Percentiles rank a stretch among this genome's conserved stretches.
Evolutionary conservation across 2,797 vertebrate species (phyloP).

Genomic region (Sandelia bainsii): DNA sequence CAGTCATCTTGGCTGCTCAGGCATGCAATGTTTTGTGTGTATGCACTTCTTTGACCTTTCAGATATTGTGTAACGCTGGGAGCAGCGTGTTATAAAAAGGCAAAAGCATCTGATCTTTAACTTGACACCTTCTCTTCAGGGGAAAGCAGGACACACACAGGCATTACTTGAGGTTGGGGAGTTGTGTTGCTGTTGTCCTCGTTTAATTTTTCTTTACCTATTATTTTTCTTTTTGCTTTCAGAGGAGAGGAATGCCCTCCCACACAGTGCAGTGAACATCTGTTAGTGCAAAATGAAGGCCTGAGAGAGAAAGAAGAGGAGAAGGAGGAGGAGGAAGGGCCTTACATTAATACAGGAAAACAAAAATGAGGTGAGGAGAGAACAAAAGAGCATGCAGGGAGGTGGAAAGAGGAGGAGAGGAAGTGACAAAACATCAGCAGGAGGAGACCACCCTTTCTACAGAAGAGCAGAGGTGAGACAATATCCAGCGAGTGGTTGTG

Average conservation of each 20-base stretch:
- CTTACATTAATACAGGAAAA: slow-evolving; percentile 33
- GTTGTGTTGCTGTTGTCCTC: slow-evolving; percentile 35
- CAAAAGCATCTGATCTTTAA: slow-evolving; percentile 77
- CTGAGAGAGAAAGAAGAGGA: slow-evolving; percentile 51
- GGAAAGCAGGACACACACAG: slow-evolving; percentile 38
- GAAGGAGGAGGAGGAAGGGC: slow-evolving; percentile 28
- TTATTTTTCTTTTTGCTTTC: slow-evolving; percentile 56
- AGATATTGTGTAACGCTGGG: slow-evolving; percentile 56
- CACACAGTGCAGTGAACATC: slow-evolving; percentile 78
- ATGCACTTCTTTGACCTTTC: slow-evolving; percentile 59
- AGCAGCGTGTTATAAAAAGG: slow-evolving; percentile 68
- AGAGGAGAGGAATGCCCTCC: slow-evolving; percentile 78
- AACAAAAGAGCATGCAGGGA: slow-evolving; percentile 36
- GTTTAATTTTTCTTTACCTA: slow-evolving; percentile 55
- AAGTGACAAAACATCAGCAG: slow-evolving; percentile 37
- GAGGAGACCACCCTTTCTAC: slow-evolving; percentile 42
- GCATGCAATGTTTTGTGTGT: slow-evolving; percentile 46
- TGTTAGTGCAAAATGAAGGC: slow-evolving; percentile 72
- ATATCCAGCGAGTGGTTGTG: slow-evolving; percentile 24
- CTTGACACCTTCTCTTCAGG: slow-evolving; percentile 67
- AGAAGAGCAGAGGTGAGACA: slow-evolving; percentile 52
- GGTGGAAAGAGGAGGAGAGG: slow-evolving; percentile 37
- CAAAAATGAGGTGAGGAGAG: slow-evolving; percentile 27
- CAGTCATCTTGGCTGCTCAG: slow-evolving; percentile 40
- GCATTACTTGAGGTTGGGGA: slow-evolving; percentile 34